Percentiles rank a stretch among this genome's conserved stretches.
These are phyloP conservation scores for Drosophila nr. medialis DNA, from an alignment of 2,888 invertebrate genomes.

Conservation along the genomic window DNA sequence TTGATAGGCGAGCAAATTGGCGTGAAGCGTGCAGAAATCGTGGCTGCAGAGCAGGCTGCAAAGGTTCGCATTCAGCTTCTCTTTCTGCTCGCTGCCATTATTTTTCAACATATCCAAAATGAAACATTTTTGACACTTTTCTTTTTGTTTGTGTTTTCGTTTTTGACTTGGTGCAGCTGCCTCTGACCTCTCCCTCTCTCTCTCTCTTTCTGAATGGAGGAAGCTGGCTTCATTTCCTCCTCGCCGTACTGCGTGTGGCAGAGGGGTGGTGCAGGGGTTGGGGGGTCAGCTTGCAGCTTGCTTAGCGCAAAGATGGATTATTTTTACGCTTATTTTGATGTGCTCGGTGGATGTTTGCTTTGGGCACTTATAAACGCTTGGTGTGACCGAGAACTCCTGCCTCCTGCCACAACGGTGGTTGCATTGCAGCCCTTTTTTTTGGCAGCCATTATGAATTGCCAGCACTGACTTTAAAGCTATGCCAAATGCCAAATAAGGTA, in stretches of 20 bases:
- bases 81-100: conserved; percentile 57
- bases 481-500: conserved; percentile 6
- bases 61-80: conserved; percentile 20
- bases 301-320: conserved; percentile 77
- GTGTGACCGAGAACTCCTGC: conserved; percentile 68
- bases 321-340: conserved; percentile 81
- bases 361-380: conserved; percentile 82
- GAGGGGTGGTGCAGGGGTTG: conserved; percentile 5
- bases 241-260: conserved; percentile 16
- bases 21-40: conserved; percentile 85
- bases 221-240: conserved; percentile 31
- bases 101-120: conserved; percentile 78
- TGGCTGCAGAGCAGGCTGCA: conserved; percentile 58
- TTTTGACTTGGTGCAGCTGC: conserved; percentile 60
- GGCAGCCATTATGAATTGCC: conserved; percentile 65
- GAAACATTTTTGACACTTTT: conserved; percentile 79
- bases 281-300: conserved; percentile 57
- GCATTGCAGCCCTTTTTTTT: conserved; percentile 15
- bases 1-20: conserved; percentile 84
- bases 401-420: conserved; percentile 28
- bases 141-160: conserved; percentile 24
- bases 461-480: conserved; percentile 32
- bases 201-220: conserved; percentile 7
- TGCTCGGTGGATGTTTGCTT: conserved; percentile 84
- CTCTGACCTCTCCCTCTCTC: conserved; percentile 21